A percentile compares a stretch with the other conserved stretches of the same genome.
phyloP scores from a whole-genome alignment of 2,797 vertebrate species.

The Coccyzus lansbergi region DNA sequence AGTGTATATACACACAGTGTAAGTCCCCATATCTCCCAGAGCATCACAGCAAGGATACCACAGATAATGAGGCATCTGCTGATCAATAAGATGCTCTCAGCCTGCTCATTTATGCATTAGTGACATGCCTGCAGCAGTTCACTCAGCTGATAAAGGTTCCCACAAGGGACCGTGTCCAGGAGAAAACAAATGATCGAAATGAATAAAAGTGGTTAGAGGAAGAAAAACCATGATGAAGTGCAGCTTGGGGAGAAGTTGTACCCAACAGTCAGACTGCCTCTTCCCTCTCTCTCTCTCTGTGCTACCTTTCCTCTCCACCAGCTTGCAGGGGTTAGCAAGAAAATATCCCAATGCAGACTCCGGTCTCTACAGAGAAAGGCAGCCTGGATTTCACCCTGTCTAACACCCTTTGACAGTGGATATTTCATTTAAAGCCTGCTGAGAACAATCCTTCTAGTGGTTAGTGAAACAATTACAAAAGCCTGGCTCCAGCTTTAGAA shows the following conservation, averaged over 20 bases:
- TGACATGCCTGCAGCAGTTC: constrained; percentile 47
- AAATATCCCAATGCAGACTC: background rate
- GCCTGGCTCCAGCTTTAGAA: background rate
- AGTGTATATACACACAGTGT: background rate
- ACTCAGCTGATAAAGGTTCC: constrained; percentile 46
- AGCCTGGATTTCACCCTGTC: background rate
- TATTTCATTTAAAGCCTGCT: background rate
- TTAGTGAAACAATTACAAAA: background rate
- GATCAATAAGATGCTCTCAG: constrained; percentile 48
- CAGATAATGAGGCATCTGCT: constrained; percentile 10
- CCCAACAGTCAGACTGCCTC: background rate
- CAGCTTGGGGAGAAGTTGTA: background rate
- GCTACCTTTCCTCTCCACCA: background rate
- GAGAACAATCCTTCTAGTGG: background rate
- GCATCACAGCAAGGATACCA: background rate
- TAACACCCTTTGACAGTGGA: background rate
- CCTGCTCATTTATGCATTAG: constrained; percentile 40
- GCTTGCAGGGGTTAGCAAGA: background rate
- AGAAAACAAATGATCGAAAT: constrained; percentile 42
- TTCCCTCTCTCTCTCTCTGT: background rate
- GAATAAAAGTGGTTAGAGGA: background rate
- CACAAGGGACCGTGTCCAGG: constrained; percentile 11
- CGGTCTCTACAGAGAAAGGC: background rate
- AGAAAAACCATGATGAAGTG: background rate
- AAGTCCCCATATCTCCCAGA: background rate